Conservation (phyloP, 2,888 invertebrate species). For the Rotaria macrura region DNA sequence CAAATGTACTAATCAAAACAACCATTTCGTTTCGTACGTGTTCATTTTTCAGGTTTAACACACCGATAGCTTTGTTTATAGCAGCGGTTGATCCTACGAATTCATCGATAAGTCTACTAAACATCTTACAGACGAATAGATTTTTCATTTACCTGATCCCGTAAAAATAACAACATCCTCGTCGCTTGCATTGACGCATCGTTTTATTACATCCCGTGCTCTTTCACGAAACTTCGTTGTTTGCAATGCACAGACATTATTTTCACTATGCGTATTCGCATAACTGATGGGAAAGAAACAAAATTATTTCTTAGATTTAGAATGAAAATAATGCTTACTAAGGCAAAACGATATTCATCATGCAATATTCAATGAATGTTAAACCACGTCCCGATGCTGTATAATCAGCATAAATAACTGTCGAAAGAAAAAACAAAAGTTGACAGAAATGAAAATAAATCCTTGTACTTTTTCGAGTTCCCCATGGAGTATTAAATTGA, state of each 20-base stretch:
- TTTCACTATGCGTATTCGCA: slow-evolving; percentile 39
- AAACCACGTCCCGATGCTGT: slow-evolving; percentile 34
- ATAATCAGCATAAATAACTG: slow-evolving; percentile 35
- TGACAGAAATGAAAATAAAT: background rate
- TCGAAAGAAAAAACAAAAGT: too few relatives aligned
- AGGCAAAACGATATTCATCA: background rate
- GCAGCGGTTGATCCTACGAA: background rate
- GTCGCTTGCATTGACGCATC: slow-evolving; percentile 37
- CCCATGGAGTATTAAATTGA: background rate
- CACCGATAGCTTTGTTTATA: slow-evolving; percentile 17
- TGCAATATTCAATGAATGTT: slow-evolving; percentile 26
- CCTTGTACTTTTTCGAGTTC: background rate
- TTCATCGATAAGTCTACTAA: background rate
- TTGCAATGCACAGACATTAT: slow-evolving; percentile 37
- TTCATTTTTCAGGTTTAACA: background rate
- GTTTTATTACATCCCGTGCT: slow-evolving; percentile 37
- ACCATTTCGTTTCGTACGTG: background rate
- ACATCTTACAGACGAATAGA: accelerated
- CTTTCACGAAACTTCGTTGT: slow-evolving; percentile 36
- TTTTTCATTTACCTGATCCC: slow-evolving; percentile 38
- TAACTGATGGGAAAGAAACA: slow-evolving; percentile 34
- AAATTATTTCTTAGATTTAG: background rate
- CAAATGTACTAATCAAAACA: slow-evolving; percentile 39
- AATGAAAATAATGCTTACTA: background rate
- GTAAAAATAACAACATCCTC: slow-evolving; percentile 39